A percentile compares a stretch with the other conserved stretches of the same genome.
Evolutionary conservation across 2,797 vertebrate genomes (phyloP).

Genomic region (Sebastes jordani): DNA sequence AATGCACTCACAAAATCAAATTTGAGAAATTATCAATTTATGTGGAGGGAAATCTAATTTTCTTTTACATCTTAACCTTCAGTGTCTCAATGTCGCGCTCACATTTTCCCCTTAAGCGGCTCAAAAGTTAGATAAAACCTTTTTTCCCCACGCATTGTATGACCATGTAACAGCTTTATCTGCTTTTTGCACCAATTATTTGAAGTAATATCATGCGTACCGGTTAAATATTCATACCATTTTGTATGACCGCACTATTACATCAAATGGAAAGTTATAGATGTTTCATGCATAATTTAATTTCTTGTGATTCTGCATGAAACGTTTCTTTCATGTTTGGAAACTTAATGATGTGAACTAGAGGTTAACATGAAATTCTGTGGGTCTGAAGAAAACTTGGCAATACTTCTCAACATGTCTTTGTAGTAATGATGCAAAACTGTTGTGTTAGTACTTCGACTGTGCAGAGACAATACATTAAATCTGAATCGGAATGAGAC

Average conservation of each 20-base stretch:
- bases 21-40: background rate
- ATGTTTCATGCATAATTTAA: slow-evolving; percentile 27
- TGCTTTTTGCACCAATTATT: background rate
- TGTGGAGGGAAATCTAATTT: background rate
- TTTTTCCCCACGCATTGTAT: background rate
- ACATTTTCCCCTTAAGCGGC: background rate
- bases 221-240: background rate
- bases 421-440: slow-evolving; percentile 5
- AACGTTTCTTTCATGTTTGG: slow-evolving; percentile 13
- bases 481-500: background rate
- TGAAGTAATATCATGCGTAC: background rate
- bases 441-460: background rate
- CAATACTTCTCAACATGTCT: background rate
- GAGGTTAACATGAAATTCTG: background rate
- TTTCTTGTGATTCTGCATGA: background rate
- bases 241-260: background rate
- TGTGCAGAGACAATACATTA: slow-evolving; percentile 2
- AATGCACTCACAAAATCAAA: slow-evolving; percentile 3
- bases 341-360: slow-evolving; percentile 26
- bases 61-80: background rate
- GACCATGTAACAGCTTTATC: background rate
- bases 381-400: background rate
- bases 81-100: background rate
- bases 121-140: background rate
- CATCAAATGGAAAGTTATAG: slow-evolving; percentile 24